Conservation (phyloP, 1,140 invertebrate genomes). For the Drosophila biarmipes region DNA sequence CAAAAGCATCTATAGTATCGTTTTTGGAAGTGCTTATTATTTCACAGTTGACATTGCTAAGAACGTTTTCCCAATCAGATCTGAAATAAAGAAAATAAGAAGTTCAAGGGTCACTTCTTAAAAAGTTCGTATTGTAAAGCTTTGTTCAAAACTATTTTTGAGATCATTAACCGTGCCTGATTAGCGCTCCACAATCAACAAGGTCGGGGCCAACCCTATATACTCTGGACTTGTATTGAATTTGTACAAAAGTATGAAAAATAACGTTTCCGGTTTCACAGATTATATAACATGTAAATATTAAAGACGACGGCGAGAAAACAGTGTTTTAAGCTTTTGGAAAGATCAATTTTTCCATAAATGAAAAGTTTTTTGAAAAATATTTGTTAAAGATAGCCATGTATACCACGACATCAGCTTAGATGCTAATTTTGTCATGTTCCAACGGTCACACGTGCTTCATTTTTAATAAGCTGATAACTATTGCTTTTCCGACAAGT, state of each 20-base stretch:
- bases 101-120: background rate
- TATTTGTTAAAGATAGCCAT: too few species aligned
- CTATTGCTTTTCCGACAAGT: background rate
- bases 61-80: constrained; percentile 92
- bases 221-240: background rate
- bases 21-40: constrained; percentile 97
- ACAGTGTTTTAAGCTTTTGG: too few species aligned
- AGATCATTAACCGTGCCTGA: background rate
- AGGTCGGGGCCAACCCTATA: background rate
- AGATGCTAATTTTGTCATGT: too few species aligned
- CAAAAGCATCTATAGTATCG: constrained; percentile 97
- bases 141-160: background rate
- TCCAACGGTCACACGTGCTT: background rate
- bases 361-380: too few species aligned
- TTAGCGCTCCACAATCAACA: background rate
- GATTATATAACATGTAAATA: too few species aligned
- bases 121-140: background rate
- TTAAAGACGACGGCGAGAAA: too few species aligned
- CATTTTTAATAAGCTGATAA: background rate
- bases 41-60: constrained; percentile 97
- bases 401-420: too few species aligned
- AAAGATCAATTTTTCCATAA: too few species aligned
- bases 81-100: constrained; percentile 86
- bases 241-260: background rate
- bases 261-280: background rate